Base-by-base conservation (phyloP, 2,113 vertebrate genomes). In the Bubo blakistoni region DNA sequence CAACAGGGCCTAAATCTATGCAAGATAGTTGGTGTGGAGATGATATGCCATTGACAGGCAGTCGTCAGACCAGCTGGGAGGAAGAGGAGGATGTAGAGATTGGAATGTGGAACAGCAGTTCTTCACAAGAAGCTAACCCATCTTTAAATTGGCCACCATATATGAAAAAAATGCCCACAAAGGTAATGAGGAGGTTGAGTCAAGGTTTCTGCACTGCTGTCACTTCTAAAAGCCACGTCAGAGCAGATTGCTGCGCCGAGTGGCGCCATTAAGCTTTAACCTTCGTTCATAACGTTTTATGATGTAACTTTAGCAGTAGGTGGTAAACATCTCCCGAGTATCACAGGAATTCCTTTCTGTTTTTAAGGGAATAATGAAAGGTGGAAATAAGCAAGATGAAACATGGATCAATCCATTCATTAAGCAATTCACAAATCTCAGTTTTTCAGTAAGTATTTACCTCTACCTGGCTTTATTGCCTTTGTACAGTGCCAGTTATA, bases 81-180 rank as follows among this genome's bases (percentile, higher is more conserved):
- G 99, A 99, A 73, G 99, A 99, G 65, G 99, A 99, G 72, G 99
- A 99, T 94, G 99, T 99, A 3, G 99, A 99, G 98, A 99, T 99
- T 58, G 99, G 99, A 93, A 99, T 99, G 99, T 99, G 99, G 99
- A 99, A 98, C 96, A 99, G 99, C 95, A 97, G 97, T 97, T 96
- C 98, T 40, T 99, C 98, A 92, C 99, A 99, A 97, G 99, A 99
- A 95, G 98, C 98, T 63, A 99, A 97, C 96, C 95, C 99, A 26
- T 98, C 99, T 81, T 98, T 98, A 96, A 99, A 99, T 97, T 99
- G 99, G 99, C 97, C 98, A 74, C 98, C 98, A 42, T 99, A 99
- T 96, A 98, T 98, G 96, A 99, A 99, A 93, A 99, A 99, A 97
- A 97, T 98, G 96, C 98, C 99, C 96, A 98, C 98, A 61, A 99